Conservation (phyloP, 2,113 vertebrate species). For the Phalacrocorax aristotelis region DNA sequence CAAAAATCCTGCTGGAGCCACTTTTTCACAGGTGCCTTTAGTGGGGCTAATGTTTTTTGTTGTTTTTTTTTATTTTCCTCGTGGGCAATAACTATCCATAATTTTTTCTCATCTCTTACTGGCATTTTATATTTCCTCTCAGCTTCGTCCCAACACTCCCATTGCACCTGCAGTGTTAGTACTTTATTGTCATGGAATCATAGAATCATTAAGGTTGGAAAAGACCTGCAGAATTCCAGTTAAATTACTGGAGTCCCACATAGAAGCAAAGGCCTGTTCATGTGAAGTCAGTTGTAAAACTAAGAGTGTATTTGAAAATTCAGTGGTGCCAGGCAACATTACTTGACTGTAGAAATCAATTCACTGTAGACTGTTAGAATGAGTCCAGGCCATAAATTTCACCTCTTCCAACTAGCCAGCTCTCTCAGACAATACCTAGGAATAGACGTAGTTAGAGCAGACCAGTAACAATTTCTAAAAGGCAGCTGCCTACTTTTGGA, state of each 20-base stretch:
- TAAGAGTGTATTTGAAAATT: neutral
- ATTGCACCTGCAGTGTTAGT: neutral
- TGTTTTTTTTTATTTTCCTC: neutral
- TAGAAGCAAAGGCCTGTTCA: neutral
- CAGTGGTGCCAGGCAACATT: neutral
- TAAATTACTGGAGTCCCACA: neutral
- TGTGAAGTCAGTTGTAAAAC: neutral
- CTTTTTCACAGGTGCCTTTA: neutral
- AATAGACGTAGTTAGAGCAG: neutral
- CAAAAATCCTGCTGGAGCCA: neutral
- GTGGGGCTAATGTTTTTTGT: neutral
- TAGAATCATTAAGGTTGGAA: no score
- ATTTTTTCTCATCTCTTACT: neutral
- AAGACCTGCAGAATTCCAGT: neutral
- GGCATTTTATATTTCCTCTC: neutral
- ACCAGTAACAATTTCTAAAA: neutral
- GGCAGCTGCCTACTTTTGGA: neutral
- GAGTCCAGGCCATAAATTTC: neutral
- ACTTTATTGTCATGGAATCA: neutral
- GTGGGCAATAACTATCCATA: neutral
- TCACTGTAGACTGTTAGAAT: neutral
- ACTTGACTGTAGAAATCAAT: neutral
- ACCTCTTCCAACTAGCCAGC: neutral
- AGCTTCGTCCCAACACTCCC: neutral
- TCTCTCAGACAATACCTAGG: neutral